These are phyloP conservation scores for Apteryx owenii DNA, from an alignment of 2,113 vertebrate genomes.

Conservation along the genomic window DNA sequence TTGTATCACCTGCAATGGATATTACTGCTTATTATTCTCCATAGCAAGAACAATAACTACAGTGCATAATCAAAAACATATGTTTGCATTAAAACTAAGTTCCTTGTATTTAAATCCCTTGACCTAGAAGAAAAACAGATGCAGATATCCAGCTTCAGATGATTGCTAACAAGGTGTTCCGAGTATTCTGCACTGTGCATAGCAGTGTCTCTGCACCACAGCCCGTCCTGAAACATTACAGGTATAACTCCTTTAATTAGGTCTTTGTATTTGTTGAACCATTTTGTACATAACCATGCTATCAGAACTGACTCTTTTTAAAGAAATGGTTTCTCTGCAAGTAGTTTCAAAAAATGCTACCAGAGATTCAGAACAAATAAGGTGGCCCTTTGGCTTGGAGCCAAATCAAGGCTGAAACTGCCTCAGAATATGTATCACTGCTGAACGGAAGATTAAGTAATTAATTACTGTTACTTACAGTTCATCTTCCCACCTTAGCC, in stretches of 20 bases:
- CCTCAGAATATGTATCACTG: not conserved
- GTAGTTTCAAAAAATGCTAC: not conserved
- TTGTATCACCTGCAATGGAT: not conserved
- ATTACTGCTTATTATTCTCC: not conserved
- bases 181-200: not conserved
- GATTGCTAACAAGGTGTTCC: not conserved
- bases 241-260: not conserved
- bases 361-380: not conserved
- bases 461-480: not conserved
- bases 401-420: not conserved
- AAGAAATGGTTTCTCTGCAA: not conserved
- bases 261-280: not conserved
- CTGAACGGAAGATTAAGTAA: not conserved
- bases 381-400: rapidly evolving
- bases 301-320: not conserved
- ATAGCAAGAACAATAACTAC: not conserved
- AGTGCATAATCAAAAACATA: not conserved
- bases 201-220: not conserved
- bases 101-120: not conserved
- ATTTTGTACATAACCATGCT: not conserved
- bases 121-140: not conserved
- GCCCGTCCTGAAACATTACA: not conserved
- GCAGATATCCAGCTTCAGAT: not conserved
- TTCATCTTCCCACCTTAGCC: not conserved
- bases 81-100: not conserved